Conservation (phyloP, 2,888 invertebrate species). For the Augiades crinisus region DNA sequence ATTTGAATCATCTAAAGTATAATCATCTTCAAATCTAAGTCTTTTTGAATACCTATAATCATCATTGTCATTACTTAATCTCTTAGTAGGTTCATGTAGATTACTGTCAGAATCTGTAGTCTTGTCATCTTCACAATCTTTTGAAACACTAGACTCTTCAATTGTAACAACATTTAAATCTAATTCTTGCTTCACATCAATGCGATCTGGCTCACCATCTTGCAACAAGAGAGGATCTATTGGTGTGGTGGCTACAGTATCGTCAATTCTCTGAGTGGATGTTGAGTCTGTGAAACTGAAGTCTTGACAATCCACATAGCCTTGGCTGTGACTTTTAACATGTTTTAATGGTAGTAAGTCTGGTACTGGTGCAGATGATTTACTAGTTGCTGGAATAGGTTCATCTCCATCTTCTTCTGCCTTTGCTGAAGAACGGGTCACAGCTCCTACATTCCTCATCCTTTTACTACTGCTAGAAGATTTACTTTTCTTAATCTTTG, state of each 20-base stretch:
- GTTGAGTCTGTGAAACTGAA: constrained; percentile 72
- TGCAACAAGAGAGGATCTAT: constrained; percentile 71
- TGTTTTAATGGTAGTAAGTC: constrained; percentile 71
- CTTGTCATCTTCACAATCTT: constrained; percentile 61
- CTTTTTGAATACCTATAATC: constrained; percentile 57
- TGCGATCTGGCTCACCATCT: constrained; percentile 61
- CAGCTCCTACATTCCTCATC: constrained; percentile 84
- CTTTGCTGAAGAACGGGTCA: constrained; percentile 83
- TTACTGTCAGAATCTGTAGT: constrained; percentile 49
- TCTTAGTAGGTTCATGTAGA: constrained; percentile 56
- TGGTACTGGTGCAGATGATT: constrained; percentile 65
- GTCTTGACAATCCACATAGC: constrained; percentile 71
- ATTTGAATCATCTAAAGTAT: constrained; percentile 46
- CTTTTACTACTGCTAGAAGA: constrained; percentile 72
- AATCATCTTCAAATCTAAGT: constrained; percentile 64
- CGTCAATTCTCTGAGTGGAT: constrained; percentile 63
- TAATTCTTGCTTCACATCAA: constrained; percentile 61
- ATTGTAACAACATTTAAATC: constrained; percentile 66
- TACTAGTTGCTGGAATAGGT: constrained; percentile 42
- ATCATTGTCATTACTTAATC: constrained; percentile 58
- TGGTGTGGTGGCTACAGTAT: constrained; percentile 62
- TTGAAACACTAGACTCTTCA: constrained; percentile 58
- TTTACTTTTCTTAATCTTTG: constrained; percentile 76
- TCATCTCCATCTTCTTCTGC: constrained; percentile 66
- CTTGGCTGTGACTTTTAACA: constrained; percentile 54